Base-by-base conservation (phyloP, 2,113 vertebrate genomes). In the Oncorhynchus tshawytscha region DNA sequence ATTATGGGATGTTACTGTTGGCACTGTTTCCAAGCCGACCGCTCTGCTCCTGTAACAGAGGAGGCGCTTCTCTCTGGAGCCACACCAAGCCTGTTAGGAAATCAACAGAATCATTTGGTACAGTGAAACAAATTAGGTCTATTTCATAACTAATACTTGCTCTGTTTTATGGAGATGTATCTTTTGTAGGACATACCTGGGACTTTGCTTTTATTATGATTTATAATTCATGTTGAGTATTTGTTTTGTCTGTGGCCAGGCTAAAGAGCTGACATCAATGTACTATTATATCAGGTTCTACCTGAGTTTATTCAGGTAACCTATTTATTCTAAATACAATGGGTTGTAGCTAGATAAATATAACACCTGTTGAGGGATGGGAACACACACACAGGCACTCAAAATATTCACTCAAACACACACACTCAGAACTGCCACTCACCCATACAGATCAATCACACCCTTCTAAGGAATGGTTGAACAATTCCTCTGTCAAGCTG, bases 1-100 rank as follows among this genome's bases (percentile, higher is more conserved):
- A 76, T 76, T 49, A 68, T 65, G 70, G 51, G 22, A 15, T 60
- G 59, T 67, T n/a, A 24, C 68, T 49, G 34, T 70, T 70, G 68
- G 39, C 68, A 16, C 12, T 34, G 68, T 67, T 67, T 67, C 65
- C 65, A 22, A 24, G 68, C 34, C 18, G 45, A 49, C 68, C 24
- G n/a, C 16, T n/a, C 51, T 54, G 51, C 51, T 54, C 67, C 67
- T 45, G 45, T 20, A 70, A 70, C 68, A 70, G 3, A n/a, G n/a
- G 39, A 49, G 39, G 20, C 22, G n/a, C 29, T 45, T 54, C 16
- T 54, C 12, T 69, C 18, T 69, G 31, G 31, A 69, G 4, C 34
- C 31, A 22, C 67, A 15, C 27, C 66, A 67, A 49, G 27, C 18
- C 39, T 70, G 20, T 49, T n/a, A n/a, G 39, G 20, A 70, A 25